Conservation (phyloP, 2,888 invertebrate species). For the Druceiella hillmani region DNA sequence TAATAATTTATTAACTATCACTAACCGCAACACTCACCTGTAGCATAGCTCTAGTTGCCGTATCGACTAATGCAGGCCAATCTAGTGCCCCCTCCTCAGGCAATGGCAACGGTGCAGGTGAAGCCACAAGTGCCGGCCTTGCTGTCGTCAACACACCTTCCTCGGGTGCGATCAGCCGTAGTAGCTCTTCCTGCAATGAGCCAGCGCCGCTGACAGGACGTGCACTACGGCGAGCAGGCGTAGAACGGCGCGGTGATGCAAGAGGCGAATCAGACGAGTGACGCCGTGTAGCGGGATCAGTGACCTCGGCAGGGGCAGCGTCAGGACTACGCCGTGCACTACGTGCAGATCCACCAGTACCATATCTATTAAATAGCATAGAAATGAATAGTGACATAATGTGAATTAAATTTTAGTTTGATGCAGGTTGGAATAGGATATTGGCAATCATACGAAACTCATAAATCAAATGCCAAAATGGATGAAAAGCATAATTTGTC, state of each 20-base stretch:
- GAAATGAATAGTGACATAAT: too few relatives aligned
- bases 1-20: too few relatives aligned
- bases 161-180: slow-evolving; percentile 82
- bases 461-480: too few relatives aligned
- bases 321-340: slow-evolving; percentile 39
- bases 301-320: too few relatives aligned
- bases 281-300: slow-evolving; percentile 33
- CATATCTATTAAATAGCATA: too few relatives aligned
- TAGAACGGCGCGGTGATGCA: neutral
- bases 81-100: slow-evolving; percentile 68
- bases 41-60: slow-evolving; percentile 69
- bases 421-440: too few relatives aligned
- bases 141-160: slow-evolving; percentile 62
- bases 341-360: slow-evolving; percentile 46
- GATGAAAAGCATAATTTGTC: too few relatives aligned
- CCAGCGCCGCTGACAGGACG: slow-evolving; percentile 34
- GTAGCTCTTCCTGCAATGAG: slow-evolving; percentile 69
- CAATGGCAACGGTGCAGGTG: slow-evolving; percentile 49
- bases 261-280: slow-evolving; percentile 35
- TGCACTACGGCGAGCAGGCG: slow-evolving; percentile 29
- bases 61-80: slow-evolving; percentile 76
- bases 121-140: slow-evolving; percentile 60
- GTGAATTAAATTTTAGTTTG: too few relatives aligned
- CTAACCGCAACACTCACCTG: too few relatives aligned
- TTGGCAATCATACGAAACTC: too few relatives aligned